Evolutionary conservation across 2,113 vertebrate species (phyloP).

Genomic region (Mandrillus leucophaeus): DNA sequence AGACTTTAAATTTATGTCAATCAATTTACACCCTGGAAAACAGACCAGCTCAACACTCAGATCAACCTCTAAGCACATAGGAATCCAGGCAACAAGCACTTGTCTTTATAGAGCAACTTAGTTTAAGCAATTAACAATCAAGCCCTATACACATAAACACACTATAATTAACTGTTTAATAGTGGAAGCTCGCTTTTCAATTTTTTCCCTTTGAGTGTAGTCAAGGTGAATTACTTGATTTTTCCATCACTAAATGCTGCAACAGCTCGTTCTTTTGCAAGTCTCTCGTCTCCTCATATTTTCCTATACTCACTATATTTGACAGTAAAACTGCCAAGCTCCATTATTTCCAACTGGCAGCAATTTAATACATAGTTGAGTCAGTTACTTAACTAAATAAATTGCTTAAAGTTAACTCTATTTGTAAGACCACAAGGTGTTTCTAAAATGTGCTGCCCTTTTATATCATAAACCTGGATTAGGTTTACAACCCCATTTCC

Average conservation of each 20-base stretch:
- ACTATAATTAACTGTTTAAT: constrained; percentile 76
- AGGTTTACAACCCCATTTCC: constrained; percentile 77
- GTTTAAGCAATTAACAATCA: constrained; percentile 75
- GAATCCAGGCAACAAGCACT: constrained; percentile 15
- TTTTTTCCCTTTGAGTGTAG: constrained; percentile 69
- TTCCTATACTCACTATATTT: constrained; percentile 73
- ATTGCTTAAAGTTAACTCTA: constrained; percentile 79
- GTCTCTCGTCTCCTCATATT: constrained; percentile 67
- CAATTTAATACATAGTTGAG: constrained; percentile 72
- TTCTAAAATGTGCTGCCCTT: constrained; percentile 76
- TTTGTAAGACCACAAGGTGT: constrained; percentile 76
- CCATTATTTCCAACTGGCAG: constrained; percentile 75
- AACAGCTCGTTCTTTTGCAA: constrained; percentile 63
- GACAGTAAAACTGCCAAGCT: constrained; percentile 67
- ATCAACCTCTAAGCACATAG: constrained; percentile 6
- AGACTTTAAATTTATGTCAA: constrained; percentile 51
- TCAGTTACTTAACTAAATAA: constrained; percentile 74
- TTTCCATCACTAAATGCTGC: constrained; percentile 74
- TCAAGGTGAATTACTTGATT: constrained; percentile 64
- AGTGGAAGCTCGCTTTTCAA: constrained; percentile 61
- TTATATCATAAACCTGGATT: constrained; percentile 79
- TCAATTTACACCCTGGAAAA: constrained; percentile 64
- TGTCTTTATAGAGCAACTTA: constrained; percentile 63
- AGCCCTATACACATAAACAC: constrained; percentile 71
- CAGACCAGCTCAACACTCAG: constrained; percentile 1